These are phyloP conservation scores for Thamnophis sirtalis DNA, from an alignment of 2,113 vertebrate genomes.

Conservation along the genomic window DNA sequence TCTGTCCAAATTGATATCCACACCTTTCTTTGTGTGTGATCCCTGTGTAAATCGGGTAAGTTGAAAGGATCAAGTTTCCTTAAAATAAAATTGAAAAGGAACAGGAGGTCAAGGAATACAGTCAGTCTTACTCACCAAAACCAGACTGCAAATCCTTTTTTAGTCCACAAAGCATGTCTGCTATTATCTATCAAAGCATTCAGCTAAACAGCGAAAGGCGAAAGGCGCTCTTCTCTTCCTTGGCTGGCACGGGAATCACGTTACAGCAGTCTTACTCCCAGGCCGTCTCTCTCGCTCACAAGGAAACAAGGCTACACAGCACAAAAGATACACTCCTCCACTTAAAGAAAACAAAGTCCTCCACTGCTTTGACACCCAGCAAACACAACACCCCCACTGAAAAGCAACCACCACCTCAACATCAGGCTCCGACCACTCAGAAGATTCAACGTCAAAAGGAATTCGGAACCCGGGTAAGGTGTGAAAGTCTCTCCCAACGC, in stretches of 20 bases:
- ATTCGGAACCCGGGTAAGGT: neutral
- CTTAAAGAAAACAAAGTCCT: conserved; percentile 29
- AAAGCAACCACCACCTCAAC: neutral
- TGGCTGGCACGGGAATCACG: conserved; percentile 37
- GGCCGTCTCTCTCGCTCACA: conserved; percentile 22
- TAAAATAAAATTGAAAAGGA: conserved; percentile 37
- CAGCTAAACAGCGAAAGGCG: conserved; percentile 39
- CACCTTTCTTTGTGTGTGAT: neutral
- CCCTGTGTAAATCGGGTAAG: neutral
- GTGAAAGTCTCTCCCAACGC: neutral
- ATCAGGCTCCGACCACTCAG: neutral
- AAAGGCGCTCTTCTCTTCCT: conserved; percentile 37
- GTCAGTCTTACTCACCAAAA: conserved; percentile 69
- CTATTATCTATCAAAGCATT: conserved; percentile 57
- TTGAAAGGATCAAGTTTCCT: neutral
- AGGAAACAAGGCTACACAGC: conserved; percentile 16
- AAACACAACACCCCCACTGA: neutral
- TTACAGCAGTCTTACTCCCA: conserved; percentile 29
- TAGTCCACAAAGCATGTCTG: conserved; percentile 79
- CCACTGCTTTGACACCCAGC: conserved; percentile 10
- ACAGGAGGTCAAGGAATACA: fast-evolving
- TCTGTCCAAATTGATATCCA: neutral
- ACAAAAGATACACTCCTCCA: conserved; percentile 16
- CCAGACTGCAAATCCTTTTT: conserved; percentile 76
- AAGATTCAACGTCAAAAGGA: neutral